phyloP scores from a whole-genome alignment of 2,797 vertebrate species.

The Channa striata region DNA sequence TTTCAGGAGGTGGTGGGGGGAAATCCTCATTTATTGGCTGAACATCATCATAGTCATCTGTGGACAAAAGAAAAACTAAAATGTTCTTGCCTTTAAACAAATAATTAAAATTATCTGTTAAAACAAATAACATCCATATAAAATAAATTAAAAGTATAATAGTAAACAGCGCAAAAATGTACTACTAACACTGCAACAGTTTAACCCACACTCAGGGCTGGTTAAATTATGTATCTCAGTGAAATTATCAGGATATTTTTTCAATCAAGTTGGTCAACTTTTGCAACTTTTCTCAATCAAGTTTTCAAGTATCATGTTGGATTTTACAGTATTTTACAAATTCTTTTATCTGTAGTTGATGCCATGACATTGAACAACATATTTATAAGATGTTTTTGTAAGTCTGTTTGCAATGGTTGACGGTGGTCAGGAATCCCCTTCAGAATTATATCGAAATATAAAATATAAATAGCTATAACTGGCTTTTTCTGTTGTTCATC shows the following conservation, averaged over 20 bases:
- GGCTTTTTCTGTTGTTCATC: no score
- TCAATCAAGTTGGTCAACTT: not conserved
- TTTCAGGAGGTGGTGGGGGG: constrained; percentile 81
- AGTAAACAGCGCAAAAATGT: not conserved
- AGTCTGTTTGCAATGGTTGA: no score
- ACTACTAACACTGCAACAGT: not conserved
- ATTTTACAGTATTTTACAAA: no score
- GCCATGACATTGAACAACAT: not conserved
- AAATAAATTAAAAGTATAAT: no score
- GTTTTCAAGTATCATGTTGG: not conserved
- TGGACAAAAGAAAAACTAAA: constrained; percentile 17
- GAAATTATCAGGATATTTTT: no score
- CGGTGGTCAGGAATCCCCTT: no score
- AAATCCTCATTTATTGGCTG: constrained; percentile 74
- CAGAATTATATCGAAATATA: no score
- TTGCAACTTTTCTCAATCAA: not conserved
- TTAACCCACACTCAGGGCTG: not conserved
- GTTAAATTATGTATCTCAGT: not conserved
- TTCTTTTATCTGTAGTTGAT: not conserved
- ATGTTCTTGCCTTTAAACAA: not conserved
- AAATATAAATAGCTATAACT: no score
- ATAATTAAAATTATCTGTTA: constrained; percentile 1
- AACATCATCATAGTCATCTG: constrained; percentile 84
- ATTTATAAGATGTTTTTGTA: no score
- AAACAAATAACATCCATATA: not conserved